phyloP scores from a whole-genome alignment of 2,888 invertebrate genomes.

The Aradus depressus region DNA sequence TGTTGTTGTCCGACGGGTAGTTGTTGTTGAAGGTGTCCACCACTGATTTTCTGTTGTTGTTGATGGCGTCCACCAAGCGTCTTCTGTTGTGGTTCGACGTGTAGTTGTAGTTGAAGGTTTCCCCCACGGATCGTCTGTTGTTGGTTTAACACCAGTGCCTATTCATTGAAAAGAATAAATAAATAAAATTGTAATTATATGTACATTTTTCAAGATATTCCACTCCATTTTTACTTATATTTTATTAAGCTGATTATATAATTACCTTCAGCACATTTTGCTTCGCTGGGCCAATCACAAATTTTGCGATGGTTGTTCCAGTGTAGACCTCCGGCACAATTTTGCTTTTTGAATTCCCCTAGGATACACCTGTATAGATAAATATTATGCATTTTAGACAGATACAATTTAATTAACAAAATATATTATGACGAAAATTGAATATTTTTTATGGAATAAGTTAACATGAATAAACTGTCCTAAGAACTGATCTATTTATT shows the following conservation, averaged over 20 bases:
- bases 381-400: too few relatives aligned
- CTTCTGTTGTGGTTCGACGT: background rate
- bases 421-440: too few relatives aligned
- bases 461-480: too few relatives aligned
- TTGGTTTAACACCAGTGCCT: background rate
- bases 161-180: background rate
- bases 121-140: background rate
- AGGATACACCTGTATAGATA: constrained; percentile 58
- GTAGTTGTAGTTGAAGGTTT: background rate
- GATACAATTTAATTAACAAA: too few relatives aligned
- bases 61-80: constrained; percentile 3
- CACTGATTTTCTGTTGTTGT: constrained; percentile 17
- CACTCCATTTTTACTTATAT: background rate
- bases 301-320: constrained; percentile 56
- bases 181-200: background rate
- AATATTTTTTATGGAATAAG: too few relatives aligned
- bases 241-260: background rate
- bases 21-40: constrained; percentile 13
- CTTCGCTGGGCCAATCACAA: constrained; percentile 71
- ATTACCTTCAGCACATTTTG: constrained; percentile 45
- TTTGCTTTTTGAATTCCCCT: constrained; percentile 57
- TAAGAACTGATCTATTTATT: too few relatives aligned
- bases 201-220: background rate
- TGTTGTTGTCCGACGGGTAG: constrained; percentile 11
- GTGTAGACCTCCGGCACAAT: constrained; percentile 68